These are phyloP conservation scores for Styela plicata DNA, from an alignment of 23 tunicate species.

Conservation along the genomic window DNA sequence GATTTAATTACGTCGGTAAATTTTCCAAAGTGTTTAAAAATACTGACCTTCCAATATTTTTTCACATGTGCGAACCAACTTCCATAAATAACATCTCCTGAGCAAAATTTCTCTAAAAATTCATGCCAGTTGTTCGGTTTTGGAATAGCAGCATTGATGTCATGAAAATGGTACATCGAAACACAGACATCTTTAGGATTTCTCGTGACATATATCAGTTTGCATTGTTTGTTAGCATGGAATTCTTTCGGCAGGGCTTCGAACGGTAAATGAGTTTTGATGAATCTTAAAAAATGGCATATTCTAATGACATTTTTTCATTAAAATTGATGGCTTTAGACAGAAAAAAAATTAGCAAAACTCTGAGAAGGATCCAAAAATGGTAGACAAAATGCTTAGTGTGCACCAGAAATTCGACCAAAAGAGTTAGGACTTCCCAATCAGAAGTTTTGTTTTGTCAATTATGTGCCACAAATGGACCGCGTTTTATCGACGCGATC, in stretches of 20 bases:
- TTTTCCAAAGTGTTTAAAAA: too few relatives aligned
- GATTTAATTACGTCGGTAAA: too few relatives aligned
- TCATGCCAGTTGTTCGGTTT: neutral
- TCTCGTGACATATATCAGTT: neutral
- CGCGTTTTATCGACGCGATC: too few relatives aligned
- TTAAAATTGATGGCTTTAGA: too few relatives aligned
- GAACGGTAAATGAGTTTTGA: neutral
- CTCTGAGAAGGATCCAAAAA: too few relatives aligned
- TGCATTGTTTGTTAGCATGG: neutral
- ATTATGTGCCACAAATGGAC: too few relatives aligned
- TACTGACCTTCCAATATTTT: neutral
- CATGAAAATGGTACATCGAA: neutral
- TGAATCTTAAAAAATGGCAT: neutral
- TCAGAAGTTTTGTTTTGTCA: too few relatives aligned
- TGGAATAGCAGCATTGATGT: neutral
- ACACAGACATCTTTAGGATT: neutral
- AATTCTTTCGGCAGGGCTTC: neutral
- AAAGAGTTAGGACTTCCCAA: too few relatives aligned
- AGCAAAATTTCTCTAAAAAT: neutral
- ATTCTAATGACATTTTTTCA: too few relatives aligned
- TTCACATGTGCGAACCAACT: neutral
- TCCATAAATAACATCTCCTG: neutral
- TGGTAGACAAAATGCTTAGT: too few relatives aligned
- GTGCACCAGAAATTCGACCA: too few relatives aligned
- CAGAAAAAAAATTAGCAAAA: too few relatives aligned